These are phyloP conservation scores for Pygoscelis adeliae DNA, from an alignment of 2,113 vertebrate species.

Conservation along the genomic window DNA sequence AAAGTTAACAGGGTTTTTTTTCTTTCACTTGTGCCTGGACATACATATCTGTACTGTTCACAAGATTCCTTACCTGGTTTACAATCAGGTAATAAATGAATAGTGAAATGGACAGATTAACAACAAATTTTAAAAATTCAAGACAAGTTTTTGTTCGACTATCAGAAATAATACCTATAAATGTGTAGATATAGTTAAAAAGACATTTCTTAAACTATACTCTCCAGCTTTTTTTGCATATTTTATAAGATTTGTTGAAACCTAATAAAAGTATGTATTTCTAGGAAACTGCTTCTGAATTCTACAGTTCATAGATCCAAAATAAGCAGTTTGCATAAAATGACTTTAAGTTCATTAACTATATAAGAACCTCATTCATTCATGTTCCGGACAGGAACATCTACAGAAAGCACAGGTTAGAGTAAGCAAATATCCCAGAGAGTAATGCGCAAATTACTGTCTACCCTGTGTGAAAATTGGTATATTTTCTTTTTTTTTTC, in stretches of 20 bases:
- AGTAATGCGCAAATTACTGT: not conserved
- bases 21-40: not conserved
- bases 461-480: not conserved
- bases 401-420: not conserved
- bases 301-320: not conserved
- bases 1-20: not conserved
- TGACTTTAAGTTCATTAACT: not conserved
- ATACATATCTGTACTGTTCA: not conserved
- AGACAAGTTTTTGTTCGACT: not conserved
- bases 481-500: not conserved
- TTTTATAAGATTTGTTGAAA: not conserved
- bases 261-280: not conserved
- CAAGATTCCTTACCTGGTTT: not conserved
- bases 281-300: not conserved
- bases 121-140: not conserved
- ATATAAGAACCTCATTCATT: not conserved
- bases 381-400: not conserved
- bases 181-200: not conserved
- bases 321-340: not conserved
- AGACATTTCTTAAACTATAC: not conserved
- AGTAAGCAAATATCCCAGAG: not conserved
- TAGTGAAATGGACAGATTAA: not conserved
- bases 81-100: not conserved
- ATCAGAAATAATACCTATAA: not conserved
- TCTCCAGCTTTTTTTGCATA: not conserved